Evolutionary conservation across 2,113 vertebrate species (phyloP).

Genomic region (Apus apus): DNA sequence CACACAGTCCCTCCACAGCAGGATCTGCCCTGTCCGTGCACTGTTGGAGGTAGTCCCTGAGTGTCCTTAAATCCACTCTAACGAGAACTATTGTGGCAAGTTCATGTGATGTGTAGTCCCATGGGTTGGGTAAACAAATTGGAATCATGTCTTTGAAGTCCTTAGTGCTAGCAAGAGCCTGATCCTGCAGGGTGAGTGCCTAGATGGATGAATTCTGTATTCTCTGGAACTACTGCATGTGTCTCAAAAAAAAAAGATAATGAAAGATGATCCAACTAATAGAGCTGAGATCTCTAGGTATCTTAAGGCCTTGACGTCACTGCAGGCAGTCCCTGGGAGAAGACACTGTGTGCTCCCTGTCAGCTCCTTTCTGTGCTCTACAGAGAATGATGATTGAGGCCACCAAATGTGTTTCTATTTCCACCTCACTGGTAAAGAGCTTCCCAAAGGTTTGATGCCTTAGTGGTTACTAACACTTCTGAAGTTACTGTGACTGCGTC

Average conservation of each 20-base stretch:
- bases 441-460: conserved; percentile 66
- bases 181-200: neutral
- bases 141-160: neutral
- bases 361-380: conserved; percentile 43
- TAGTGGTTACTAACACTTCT: conserved; percentile 66
- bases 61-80: neutral
- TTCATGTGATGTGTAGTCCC: neutral
- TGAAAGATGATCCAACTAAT: conserved; percentile 60
- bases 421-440: conserved; percentile 58
- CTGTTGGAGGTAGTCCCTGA: neutral
- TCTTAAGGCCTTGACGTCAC: conserved; percentile 52
- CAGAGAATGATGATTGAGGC: conserved; percentile 75
- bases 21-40: neutral
- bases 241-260: conserved; percentile 31
- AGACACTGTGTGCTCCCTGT: conserved; percentile 47
- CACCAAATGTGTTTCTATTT: conserved; percentile 78
- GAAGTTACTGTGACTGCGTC: conserved; percentile 48
- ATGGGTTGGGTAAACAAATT: neutral
- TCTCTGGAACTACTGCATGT: neutral
- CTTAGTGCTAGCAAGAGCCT: neutral
- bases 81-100: neutral
- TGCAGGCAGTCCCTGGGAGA: conserved; percentile 16
- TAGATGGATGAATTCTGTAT: conserved; percentile 11
- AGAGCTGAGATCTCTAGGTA: conserved; percentile 27
- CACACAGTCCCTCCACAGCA: neutral